Conservation (phyloP, 2,888 invertebrate species). For the Leptinotarsa juncta region DNA sequence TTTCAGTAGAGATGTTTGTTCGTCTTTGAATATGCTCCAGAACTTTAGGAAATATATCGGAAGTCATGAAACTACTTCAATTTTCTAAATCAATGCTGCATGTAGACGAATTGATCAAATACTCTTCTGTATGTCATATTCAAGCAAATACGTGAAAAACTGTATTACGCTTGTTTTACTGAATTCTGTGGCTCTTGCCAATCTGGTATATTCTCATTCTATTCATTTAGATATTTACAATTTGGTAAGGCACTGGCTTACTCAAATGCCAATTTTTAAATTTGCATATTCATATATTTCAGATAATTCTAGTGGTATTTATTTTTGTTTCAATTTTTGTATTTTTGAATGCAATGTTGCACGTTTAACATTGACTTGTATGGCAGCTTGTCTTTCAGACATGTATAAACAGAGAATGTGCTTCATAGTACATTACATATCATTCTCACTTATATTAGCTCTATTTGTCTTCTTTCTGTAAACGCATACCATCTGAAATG, state of each 20-base stretch:
- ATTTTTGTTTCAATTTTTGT: too few relatives aligned
- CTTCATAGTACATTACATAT: too few relatives aligned
- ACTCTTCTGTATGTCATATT: too few relatives aligned
- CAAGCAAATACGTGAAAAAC: conserved; percentile 29
- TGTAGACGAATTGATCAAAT: conserved; percentile 22
- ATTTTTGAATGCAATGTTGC: too few relatives aligned
- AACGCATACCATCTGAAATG: not conserved
- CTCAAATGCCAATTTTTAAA: not conserved
- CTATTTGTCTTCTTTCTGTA: too few relatives aligned
- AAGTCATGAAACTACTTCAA: conserved; percentile 35
- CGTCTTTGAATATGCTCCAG: conserved; percentile 37
- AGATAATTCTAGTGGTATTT: too few relatives aligned
- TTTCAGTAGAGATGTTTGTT: conserved; percentile 29
- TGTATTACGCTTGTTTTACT: conserved; percentile 17
- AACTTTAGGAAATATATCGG: conserved; percentile 37
- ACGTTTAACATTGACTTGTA: too few relatives aligned
- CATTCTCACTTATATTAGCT: too few relatives aligned
- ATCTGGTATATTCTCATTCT: conserved; percentile 24
- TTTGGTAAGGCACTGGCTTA: not conserved
- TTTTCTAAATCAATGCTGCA: conserved; percentile 22
- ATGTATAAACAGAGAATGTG: too few relatives aligned
- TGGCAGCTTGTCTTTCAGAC: too few relatives aligned
- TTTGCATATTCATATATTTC: not conserved
- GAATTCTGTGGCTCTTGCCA: conserved; percentile 25
- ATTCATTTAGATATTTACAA: not conserved